Conservation (phyloP, 2,113 vertebrate species). For the Aplodontia rufa region DNA sequence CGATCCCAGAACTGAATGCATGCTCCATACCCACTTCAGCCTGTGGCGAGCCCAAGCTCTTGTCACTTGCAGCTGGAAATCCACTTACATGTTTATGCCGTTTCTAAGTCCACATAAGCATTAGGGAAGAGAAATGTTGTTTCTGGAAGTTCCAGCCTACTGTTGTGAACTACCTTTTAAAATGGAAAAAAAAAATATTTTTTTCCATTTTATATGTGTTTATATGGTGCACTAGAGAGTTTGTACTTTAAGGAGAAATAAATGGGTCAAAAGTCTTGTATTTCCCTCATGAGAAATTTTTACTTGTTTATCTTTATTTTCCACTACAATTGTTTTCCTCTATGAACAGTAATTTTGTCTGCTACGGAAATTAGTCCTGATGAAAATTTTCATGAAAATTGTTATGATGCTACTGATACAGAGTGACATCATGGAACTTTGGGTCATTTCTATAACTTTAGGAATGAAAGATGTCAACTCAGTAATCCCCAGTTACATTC, state of each 20-base stretch:
- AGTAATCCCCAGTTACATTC: constrained; percentile 52
- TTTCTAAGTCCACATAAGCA: neutral
- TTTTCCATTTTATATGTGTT: neutral
- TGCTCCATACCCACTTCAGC: neutral
- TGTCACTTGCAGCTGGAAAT: neutral
- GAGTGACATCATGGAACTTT: constrained; percentile 5
- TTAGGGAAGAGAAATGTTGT: neutral
- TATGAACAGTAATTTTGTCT: neutral
- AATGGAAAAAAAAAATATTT: neutral
- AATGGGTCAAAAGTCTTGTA: neutral
- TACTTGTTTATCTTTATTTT: constrained; percentile 5
- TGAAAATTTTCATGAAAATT: constrained; percentile 14
- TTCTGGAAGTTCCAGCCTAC: neutral
- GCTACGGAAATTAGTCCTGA: constrained; percentile 17
- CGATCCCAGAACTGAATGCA: neutral
- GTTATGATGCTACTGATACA: neutral
- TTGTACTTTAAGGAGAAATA: constrained; percentile 26
- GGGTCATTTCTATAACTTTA: constrained; percentile 40
- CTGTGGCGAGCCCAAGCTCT: neutral
- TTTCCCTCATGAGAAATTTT: neutral
- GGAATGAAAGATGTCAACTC: constrained; percentile 49
- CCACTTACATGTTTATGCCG: neutral
- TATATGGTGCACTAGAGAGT: neutral
- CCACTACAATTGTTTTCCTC: neutral
- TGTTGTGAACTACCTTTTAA: neutral